phyloP scores from a whole-genome alignment of 1,140 invertebrate species.

The Heliconius hewitsoni region DNA sequence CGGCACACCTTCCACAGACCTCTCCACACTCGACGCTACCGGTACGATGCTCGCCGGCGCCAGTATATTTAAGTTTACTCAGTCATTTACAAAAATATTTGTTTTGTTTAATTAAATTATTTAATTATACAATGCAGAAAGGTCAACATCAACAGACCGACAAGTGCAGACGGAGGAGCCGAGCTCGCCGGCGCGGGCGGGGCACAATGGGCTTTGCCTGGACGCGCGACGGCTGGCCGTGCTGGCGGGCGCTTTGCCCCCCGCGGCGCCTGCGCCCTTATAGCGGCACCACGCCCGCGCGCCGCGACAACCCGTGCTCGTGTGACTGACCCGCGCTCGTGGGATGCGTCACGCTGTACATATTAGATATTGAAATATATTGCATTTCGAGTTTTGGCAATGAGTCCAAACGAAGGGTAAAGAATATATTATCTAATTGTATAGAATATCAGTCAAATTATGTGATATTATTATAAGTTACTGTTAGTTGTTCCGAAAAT shows the following conservation, averaged over 20 bases:
- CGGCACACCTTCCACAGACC: conserved; percentile 58
- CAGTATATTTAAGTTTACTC: too few relatives aligned
- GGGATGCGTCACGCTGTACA: neutral
- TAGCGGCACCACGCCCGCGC: conserved; percentile 45
- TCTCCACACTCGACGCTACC: conserved; percentile 58
- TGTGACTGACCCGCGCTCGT: conserved; percentile 27
- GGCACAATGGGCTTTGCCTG: conserved; percentile 45
- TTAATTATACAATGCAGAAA: conserved; percentile 41
- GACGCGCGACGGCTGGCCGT: conserved; percentile 48
- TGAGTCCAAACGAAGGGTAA: neutral
- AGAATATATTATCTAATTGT: conserved; percentile 1
- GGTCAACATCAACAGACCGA: conserved; percentile 55
- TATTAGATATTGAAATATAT: neutral
- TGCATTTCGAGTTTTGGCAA: neutral
- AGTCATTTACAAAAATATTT: too few relatives aligned
- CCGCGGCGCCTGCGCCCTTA: conserved; percentile 39
- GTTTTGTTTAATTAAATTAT: neutral
- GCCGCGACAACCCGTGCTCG: conserved; percentile 46
- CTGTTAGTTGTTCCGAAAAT: conserved; percentile 30
- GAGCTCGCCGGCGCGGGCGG: conserved; percentile 29
- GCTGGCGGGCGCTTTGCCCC: conserved; percentile 36
- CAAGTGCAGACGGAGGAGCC: conserved; percentile 65
- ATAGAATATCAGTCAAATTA: conserved; percentile 31
- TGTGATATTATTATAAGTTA: conserved; percentile 43
- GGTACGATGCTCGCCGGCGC: conserved; percentile 33